phyloP scores from a whole-genome alignment of 2,113 vertebrate genomes.

The Paralichthys olivaceus region DNA sequence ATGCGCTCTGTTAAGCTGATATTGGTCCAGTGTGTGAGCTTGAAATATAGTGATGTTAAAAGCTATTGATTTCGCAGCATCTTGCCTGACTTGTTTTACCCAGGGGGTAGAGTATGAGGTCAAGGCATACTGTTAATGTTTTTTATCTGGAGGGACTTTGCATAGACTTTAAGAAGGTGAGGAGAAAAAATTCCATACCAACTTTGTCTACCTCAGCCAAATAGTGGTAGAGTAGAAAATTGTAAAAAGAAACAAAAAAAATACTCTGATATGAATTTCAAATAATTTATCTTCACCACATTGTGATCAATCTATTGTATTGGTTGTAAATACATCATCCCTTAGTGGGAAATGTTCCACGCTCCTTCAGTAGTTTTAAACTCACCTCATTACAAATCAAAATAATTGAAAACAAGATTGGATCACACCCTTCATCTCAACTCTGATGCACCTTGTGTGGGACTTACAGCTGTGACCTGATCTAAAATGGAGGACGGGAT shows the following conservation, averaged over 20 bases:
- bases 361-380: constrained; percentile 25
- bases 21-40: constrained; percentile 17
- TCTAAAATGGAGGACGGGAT: constrained; percentile 43
- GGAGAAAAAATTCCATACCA: constrained; percentile 4
- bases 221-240: neutral
- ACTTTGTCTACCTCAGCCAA: neutral
- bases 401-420: constrained; percentile 30
- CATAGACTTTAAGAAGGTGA: constrained; percentile 25
- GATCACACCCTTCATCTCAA: constrained; percentile 1
- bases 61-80: constrained; percentile 69
- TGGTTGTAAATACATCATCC: constrained; percentile 4
- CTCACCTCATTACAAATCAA: constrained; percentile 28
- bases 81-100: constrained; percentile 51
- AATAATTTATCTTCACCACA: neutral
- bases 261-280: neutral
- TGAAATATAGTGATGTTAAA: constrained; percentile 63
- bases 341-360: neutral
- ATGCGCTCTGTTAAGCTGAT: constrained; percentile 26
- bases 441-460: neutral
- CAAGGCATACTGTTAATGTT: constrained; percentile 28
- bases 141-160: constrained; percentile 6
- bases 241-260: constrained; percentile 7
- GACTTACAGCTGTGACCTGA: constrained; percentile 28
- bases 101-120: constrained; percentile 30
- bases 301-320: constrained; percentile 18